These are phyloP conservation scores for Sycophaga agraensis DNA, from an alignment of 1,140 invertebrate species.

Conservation along the genomic window DNA sequence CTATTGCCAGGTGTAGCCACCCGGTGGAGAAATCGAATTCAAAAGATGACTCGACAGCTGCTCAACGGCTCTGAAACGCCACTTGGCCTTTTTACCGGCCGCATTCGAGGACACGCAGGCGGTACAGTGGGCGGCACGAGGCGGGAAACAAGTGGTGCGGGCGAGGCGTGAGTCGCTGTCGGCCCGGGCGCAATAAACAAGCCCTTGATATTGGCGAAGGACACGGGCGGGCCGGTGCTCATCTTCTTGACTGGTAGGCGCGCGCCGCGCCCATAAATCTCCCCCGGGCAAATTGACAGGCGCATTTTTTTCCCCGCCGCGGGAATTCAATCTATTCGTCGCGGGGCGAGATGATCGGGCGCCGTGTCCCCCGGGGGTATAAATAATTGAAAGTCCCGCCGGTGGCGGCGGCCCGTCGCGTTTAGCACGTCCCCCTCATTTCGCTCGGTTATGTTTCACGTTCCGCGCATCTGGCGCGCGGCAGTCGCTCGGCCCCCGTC, in stretches of 20 bases:
- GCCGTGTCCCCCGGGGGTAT: background rate
- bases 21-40: too few species aligned
- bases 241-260: slow-evolving; percentile 18
- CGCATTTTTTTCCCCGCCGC: background rate
- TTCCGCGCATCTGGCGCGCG: slow-evolving; percentile 31
- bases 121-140: too few species aligned
- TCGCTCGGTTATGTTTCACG: slow-evolving; percentile 30
- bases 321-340: slow-evolving; percentile 27
- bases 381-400: slow-evolving; percentile 29
- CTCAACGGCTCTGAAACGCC: too few species aligned
- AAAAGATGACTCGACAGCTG: too few species aligned
- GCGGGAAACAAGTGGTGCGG: too few species aligned
- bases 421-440: slow-evolving; percentile 31
- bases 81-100: too few species aligned
- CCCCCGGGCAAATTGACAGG: slow-evolving; percentile 7
- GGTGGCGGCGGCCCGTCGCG: slow-evolving; percentile 9
- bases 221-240: too few species aligned
- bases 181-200: too few species aligned
- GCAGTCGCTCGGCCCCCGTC: slow-evolving; percentile 26
- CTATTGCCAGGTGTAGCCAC: too few species aligned
- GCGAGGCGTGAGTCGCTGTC: too few species aligned
- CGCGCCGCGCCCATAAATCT: slow-evolving; percentile 7
- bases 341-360: slow-evolving; percentile 8
- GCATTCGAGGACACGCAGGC: too few species aligned
- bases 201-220: too few species aligned